Conservation (phyloP, 2,797 vertebrate species). For the Hafferia zeledoni region DNA sequence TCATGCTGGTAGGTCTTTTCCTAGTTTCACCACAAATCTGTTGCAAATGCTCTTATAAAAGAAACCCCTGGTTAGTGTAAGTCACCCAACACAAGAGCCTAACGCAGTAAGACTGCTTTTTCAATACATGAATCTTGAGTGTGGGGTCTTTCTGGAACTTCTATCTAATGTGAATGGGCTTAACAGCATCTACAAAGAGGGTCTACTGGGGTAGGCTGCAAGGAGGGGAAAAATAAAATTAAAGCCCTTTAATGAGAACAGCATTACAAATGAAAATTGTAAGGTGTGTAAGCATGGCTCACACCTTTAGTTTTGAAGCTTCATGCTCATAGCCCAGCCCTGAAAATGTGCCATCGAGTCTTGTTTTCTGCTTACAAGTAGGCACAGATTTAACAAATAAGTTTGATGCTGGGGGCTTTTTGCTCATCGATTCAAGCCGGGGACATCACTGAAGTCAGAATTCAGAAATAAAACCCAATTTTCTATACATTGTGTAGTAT, state of each 20-base stretch:
- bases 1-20: not conserved
- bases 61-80: not conserved
- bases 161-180: not conserved
- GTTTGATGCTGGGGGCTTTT: not conserved
- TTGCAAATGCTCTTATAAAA: not conserved
- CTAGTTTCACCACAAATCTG: not conserved
- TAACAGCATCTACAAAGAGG: not conserved
- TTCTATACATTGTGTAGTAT: not conserved
- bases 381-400: not conserved
- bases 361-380: not conserved
- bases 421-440: rapidly evolving
- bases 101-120: not conserved
- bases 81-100: not conserved
- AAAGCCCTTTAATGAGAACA: not conserved
- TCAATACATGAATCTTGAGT: not conserved
- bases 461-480: not conserved
- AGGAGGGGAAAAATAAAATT: not conserved
- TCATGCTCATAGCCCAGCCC: not conserved
- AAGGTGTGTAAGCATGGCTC: not conserved
- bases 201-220: not conserved
- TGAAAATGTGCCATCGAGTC: rapidly evolving
- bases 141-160: not conserved
- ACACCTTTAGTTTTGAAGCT: not conserved
- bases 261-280: not conserved
- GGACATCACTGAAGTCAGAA: not conserved